Percentiles rank a stretch among this genome's conserved stretches.
These are phyloP conservation scores for Motacilla tschutschensis DNA, from an alignment of 2,113 vertebrate species.

Conservation along the genomic window DNA sequence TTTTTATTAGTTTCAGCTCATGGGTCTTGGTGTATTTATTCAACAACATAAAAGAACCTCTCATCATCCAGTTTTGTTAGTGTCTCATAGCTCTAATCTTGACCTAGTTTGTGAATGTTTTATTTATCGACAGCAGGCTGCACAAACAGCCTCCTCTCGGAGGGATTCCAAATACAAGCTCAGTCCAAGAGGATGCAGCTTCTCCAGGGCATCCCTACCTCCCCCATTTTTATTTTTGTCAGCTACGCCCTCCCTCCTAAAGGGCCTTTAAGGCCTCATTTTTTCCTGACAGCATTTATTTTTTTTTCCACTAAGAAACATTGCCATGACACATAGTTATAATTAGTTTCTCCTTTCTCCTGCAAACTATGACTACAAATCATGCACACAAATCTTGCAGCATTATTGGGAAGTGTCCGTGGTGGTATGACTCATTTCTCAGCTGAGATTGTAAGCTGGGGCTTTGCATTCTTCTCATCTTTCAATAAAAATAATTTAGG, in stretches of 20 bases:
- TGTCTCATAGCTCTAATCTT: slow-evolving; percentile 45
- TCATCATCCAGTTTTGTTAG: slow-evolving; percentile 23
- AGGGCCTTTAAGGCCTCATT: neutral
- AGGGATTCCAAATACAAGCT: slow-evolving; percentile 8
- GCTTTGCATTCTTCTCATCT: slow-evolving; percentile 1
- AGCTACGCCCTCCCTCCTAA: neutral
- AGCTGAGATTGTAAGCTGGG: neutral
- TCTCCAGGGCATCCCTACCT: neutral
- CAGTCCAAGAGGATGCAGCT: neutral
- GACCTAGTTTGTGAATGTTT: slow-evolving; percentile 40
- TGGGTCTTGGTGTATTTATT: slow-evolving; percentile 22
- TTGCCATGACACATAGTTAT: neutral
- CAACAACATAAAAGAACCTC: slow-evolving; percentile 15
- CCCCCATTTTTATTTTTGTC: neutral
- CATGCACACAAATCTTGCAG: neutral
- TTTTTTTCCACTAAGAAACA: neutral
- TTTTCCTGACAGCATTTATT: neutral
- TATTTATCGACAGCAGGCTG: neutral
- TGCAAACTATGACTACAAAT: neutral
- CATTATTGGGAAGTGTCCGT: neutral
- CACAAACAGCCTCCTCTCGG: neutral
- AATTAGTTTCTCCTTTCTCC: neutral
- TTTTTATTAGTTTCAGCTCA: slow-evolving; percentile 29
- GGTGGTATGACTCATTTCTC: slow-evolving; percentile 12
- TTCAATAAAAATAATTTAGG: neutral